Percentiles rank a stretch among this genome's conserved stretches.
Evolutionary conservation across 1,140 invertebrate species (phyloP).

Genomic region (Ylistrum balloti): DNA sequence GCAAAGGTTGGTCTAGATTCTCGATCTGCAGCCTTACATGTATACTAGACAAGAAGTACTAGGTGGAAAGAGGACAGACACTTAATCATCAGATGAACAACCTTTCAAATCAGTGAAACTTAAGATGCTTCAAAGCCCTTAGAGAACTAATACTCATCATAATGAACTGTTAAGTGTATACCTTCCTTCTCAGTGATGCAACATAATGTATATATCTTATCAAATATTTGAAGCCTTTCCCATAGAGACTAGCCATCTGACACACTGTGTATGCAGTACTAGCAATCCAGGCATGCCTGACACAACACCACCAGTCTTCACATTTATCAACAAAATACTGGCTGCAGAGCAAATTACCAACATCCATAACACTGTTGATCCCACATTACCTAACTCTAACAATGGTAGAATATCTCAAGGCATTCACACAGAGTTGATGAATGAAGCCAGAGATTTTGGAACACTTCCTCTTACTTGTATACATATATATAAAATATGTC

Average conservation of each 20-base stretch:
- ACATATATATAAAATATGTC: neutral
- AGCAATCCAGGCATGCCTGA: slow-evolving; percentile 8
- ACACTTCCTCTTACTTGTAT: neutral
- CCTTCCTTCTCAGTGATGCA: neutral
- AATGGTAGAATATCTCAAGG: neutral
- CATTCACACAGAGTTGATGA: neutral
- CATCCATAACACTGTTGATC: neutral
- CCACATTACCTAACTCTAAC: neutral
- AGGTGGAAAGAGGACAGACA: too few species aligned
- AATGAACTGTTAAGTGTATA: neutral
- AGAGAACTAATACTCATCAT: too few species aligned
- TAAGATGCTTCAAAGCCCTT: too few species aligned
- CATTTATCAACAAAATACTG: neutral
- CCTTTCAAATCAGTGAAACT: too few species aligned
- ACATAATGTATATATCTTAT: slow-evolving; percentile 19
- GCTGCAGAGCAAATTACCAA: slow-evolving; percentile 7
- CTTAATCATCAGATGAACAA: too few species aligned
- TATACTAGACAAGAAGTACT: too few species aligned
- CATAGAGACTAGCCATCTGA: neutral
- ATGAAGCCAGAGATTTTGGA: neutral
- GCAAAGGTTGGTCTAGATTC: too few species aligned
- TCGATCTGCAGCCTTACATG: too few species aligned
- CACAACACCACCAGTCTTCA: slow-evolving; percentile 21
- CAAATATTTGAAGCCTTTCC: slow-evolving; percentile 32
- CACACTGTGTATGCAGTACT: neutral